Evolutionary conservation across 2,888 invertebrate genomes (phyloP).

Genomic region (Hyppa rectilinea): DNA sequence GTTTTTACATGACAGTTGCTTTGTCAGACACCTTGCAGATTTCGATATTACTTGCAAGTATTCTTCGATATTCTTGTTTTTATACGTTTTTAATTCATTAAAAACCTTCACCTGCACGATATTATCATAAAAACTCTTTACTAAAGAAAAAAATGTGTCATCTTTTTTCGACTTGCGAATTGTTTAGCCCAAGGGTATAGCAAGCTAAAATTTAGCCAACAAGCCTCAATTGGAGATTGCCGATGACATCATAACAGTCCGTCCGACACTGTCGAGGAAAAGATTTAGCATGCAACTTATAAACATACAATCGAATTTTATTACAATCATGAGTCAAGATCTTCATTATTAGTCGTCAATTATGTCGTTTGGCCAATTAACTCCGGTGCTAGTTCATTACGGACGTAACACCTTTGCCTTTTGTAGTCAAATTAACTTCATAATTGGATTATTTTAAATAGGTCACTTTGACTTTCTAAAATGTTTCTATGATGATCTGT

Average conservation of each 20-base stretch:
- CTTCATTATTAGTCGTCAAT: conserved; percentile 29
- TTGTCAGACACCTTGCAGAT: conserved; percentile 66
- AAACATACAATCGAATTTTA: conserved; percentile 39
- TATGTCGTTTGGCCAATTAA: conserved; percentile 42
- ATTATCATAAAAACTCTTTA: not conserved
- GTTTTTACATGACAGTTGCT: conserved; percentile 66
- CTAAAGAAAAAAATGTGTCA: conserved; percentile 35
- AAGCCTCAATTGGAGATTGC: conserved; percentile 68
- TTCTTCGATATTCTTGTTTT: conserved; percentile 22
- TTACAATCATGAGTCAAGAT: conserved; percentile 20
- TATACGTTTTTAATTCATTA: conserved; percentile 3
- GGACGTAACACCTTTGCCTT: conserved; percentile 4
- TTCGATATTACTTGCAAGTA: conserved; percentile 53
- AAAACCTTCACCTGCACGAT: not conserved
- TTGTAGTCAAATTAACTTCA: conserved; percentile 5
- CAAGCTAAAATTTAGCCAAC: conserved; percentile 63
- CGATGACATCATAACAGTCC: conserved; percentile 76
- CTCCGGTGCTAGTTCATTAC: conserved; percentile 2
- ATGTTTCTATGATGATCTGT: not conserved
- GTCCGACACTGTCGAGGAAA: conserved; percentile 62
- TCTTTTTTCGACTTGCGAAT: conserved; percentile 49
- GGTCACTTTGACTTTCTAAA: conserved; percentile 51
- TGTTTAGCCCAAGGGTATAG: conserved; percentile 46
- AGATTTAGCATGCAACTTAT: conserved; percentile 56
- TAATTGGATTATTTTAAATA: conserved; percentile 43